Conservation (phyloP, 2,797 vertebrate genomes). For the Mormyrops boulengeri region DNA sequence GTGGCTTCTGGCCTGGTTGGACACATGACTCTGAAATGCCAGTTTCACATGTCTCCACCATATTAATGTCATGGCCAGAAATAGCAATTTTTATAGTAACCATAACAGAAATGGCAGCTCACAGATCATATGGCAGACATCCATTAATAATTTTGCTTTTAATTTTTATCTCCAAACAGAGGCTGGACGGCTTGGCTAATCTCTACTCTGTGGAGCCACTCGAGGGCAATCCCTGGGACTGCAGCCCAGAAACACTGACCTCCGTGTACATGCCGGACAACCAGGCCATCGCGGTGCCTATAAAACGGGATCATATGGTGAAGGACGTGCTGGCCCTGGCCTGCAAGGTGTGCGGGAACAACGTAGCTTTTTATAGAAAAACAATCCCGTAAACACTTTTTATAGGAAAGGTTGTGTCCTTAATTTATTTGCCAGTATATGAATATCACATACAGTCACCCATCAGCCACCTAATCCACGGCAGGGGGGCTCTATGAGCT, state of each 20-base stretch:
- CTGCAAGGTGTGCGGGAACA: slow-evolving; percentile 70
- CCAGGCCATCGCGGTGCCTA: slow-evolving; percentile 63
- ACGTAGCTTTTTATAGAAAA: background rate
- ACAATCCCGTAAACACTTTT: background rate
- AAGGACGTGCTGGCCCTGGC: slow-evolving; percentile 72
- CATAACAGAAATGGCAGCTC: background rate
- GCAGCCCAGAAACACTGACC: slow-evolving; percentile 52
- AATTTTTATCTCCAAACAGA: slow-evolving; percentile 44
- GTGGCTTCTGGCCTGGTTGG: slow-evolving; percentile 33
- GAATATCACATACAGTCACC: background rate
- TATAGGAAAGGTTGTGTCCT: background rate
- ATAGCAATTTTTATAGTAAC: background rate
- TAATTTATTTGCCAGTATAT: background rate
- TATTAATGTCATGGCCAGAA: background rate
- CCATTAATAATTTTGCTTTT: slow-evolving; percentile 1
- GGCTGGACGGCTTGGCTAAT: slow-evolving; percentile 66
- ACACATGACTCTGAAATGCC: slow-evolving; percentile 43
- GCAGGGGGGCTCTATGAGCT: background rate
- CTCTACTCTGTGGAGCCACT: slow-evolving; percentile 65
- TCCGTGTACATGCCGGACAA: slow-evolving; percentile 70
- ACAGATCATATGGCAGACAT: no score
- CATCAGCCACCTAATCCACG: background rate
- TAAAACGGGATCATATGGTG: slow-evolving; percentile 72
- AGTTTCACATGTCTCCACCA: slow-evolving; percentile 24
- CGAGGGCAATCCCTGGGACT: slow-evolving; percentile 64